Percentiles rank a stretch among this genome's conserved stretches.
phyloP scores from a whole-genome alignment of 2,888 invertebrate genomes.

The Drosophila peninsularis region DNA sequence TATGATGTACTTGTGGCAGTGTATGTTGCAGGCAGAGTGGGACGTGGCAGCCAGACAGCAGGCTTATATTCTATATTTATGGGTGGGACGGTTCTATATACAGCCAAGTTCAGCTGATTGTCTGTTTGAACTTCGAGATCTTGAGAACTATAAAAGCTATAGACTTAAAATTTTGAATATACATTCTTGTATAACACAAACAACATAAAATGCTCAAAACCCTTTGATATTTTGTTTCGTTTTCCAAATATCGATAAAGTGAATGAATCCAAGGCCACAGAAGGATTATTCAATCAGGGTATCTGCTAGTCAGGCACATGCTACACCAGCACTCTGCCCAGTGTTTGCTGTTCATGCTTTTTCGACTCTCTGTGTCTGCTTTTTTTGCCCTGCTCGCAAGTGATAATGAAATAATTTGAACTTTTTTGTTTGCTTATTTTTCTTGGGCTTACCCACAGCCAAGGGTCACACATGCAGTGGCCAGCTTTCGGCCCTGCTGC shows the following conservation, averaged over 20 bases:
- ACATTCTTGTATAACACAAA: neutral
- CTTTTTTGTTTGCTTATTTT: slow-evolving; percentile 60
- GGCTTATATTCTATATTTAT: too few species aligned
- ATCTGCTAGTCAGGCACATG: neutral
- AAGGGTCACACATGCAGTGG: slow-evolving; percentile 32
- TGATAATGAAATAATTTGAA: slow-evolving; percentile 82
- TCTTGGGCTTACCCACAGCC: slow-evolving; percentile 44
- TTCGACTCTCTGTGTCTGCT: neutral
- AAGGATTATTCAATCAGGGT: neutral
- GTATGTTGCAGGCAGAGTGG: neutral
- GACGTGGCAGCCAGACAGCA: neutral
- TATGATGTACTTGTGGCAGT: neutral
- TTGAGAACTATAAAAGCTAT: neutral
- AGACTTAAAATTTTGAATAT: neutral
- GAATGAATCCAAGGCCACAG: too few species aligned
- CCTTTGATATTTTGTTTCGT: neutral
- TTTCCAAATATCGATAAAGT: too few species aligned
- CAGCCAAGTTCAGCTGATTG: too few species aligned
- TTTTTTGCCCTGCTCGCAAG: slow-evolving; percentile 61
- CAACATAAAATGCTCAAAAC: neutral
- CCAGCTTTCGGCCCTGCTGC: slow-evolving; percentile 12
- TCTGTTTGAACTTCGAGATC: neutral
- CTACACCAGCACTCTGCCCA: too few species aligned
- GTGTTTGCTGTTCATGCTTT: neutral
- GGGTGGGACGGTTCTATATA: too few species aligned